Evolutionary conservation across 2,888 invertebrate genomes (phyloP).

Genomic region (Nysson spinosus): DNA sequence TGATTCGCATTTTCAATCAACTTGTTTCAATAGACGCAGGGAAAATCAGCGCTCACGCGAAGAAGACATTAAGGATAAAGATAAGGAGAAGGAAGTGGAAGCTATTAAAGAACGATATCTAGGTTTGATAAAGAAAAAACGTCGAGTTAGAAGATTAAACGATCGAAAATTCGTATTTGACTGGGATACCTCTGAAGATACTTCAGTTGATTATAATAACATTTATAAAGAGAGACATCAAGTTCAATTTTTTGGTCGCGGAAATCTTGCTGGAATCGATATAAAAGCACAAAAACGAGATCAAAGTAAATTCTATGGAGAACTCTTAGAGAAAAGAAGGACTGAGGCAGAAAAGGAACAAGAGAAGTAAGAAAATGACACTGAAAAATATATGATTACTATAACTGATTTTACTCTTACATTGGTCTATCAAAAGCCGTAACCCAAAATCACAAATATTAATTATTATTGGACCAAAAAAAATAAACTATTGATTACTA

Average conservation of each 20-base stretch:
- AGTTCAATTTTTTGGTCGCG: constrained; percentile 98
- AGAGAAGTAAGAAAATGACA: constrained; percentile 86
- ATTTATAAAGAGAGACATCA: constrained; percentile 98
- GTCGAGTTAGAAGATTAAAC: constrained; percentile 94
- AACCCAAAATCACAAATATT: too few species aligned
- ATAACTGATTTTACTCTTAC: too few species aligned
- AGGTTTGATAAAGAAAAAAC: constrained; percentile 94
- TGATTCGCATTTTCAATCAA: constrained; percentile 7
- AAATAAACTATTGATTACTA: neutral
- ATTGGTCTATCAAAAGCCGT: too few species aligned
- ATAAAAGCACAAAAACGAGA: constrained; percentile 97
- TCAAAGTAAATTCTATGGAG: constrained; percentile 98
- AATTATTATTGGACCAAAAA: too few species aligned
- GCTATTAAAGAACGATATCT: constrained; percentile 97
- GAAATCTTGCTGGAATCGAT: constrained; percentile 98
- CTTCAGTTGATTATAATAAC: constrained; percentile 97
- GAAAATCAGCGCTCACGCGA: constrained; percentile 74
- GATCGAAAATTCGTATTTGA: constrained; percentile 99
- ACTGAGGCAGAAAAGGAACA: constrained; percentile 98
- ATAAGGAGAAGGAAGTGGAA: constrained; percentile 94
- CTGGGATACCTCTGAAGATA: constrained; percentile 99
- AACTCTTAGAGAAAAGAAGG: constrained; percentile 94
- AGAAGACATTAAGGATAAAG: constrained; percentile 85
- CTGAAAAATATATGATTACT: too few species aligned
- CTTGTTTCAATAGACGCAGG: constrained; percentile 60